phyloP scores from a whole-genome alignment of 2,113 vertebrate genomes.

The Corvus cornix region DNA sequence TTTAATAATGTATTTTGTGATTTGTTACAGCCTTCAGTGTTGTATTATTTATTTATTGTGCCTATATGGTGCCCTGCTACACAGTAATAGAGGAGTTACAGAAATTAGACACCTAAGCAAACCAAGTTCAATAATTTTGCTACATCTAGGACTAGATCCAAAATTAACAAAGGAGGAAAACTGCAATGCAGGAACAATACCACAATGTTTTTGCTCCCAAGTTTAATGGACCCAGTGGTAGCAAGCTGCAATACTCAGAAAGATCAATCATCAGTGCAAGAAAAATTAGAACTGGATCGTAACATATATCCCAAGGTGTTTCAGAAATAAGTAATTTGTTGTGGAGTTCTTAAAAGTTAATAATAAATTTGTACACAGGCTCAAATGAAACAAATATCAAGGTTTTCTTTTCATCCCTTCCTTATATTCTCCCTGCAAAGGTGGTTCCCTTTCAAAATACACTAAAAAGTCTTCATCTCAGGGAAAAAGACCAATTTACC shows the following conservation, averaged over 20 bases:
- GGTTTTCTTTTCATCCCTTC: background rate
- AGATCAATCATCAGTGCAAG: background rate
- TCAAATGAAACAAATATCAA: background rate
- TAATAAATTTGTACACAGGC: background rate
- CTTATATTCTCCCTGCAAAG: background rate
- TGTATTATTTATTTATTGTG: slow-evolving; percentile 77
- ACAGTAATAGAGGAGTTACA: slow-evolving; percentile 63
- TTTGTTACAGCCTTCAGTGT: slow-evolving; percentile 68
- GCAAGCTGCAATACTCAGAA: background rate
- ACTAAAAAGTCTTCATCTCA: background rate
- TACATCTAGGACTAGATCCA: slow-evolving; percentile 45
- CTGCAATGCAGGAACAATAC: slow-evolving; percentile 44
- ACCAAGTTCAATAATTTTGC: slow-evolving; percentile 64
- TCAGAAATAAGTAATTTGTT: slow-evolving; percentile 10
- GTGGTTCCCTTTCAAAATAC: background rate
- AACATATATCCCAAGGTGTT: background rate
- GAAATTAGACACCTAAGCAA: slow-evolving; percentile 73
- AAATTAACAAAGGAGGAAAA: slow-evolving; percentile 70
- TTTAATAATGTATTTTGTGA: slow-evolving; percentile 79
- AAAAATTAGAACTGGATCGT: slow-evolving; percentile 8
- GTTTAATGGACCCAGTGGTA: background rate
- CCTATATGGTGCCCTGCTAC: slow-evolving; percentile 66
- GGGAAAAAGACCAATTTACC: background rate
- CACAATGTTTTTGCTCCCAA: background rate
- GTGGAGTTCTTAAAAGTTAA: background rate